phyloP scores from a whole-genome alignment of 2,113 vertebrate genomes.

The Prionailurus viverrinus region DNA sequence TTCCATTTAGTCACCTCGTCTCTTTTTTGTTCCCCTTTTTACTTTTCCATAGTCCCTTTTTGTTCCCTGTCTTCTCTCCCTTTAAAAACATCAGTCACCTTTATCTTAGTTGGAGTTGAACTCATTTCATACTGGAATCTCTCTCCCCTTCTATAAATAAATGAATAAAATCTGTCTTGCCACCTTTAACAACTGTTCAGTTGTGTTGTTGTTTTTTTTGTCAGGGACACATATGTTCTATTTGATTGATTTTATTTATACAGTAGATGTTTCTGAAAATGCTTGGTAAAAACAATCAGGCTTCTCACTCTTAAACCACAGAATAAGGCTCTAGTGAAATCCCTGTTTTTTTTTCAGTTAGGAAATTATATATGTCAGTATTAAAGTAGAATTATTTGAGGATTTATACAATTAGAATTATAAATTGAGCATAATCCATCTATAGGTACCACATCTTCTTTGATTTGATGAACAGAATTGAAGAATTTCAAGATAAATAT shows the following conservation, averaged over 20 bases:
- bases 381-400: background rate
- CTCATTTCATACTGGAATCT: background rate
- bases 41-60: background rate
- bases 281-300: background rate
- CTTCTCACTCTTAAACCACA: background rate
- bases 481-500: background rate
- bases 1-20: rapidly evolving
- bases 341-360: background rate
- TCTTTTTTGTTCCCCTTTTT: background rate
- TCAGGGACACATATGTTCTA: background rate
- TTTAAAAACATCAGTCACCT: background rate
- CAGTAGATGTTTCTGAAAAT: background rate
- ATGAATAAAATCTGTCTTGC: background rate
- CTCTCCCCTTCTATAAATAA: background rate
- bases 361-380: background rate
- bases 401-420: background rate
- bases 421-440: background rate
- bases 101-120: background rate
- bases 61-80: too few species aligned
- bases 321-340: background rate
- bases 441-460: background rate
- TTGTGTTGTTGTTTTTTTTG: background rate
- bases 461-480: background rate
- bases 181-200: background rate
- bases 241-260: background rate